These are phyloP conservation scores for Sinelater perroti DNA, from an alignment of 2,888 invertebrate species.

Conservation along the genomic window DNA sequence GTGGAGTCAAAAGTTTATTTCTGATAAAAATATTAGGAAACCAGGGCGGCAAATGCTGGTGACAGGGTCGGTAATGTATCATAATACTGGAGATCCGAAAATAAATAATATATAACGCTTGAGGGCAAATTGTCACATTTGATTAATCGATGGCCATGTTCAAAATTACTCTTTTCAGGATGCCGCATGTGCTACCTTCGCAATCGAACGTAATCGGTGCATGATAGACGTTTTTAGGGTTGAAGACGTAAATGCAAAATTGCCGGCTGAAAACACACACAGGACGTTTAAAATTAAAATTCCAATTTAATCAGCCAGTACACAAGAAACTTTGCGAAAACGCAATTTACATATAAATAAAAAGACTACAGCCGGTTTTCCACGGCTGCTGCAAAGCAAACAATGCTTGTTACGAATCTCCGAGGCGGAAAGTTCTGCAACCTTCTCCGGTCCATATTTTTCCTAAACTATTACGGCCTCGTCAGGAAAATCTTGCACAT, in stretches of 20 bases:
- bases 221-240: conserved; percentile 1
- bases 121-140: conserved; percentile 51
- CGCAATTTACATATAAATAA: no score
- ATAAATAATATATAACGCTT: conserved; percentile 52
- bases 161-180: conserved; percentile 34
- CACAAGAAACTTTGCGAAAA: no score
- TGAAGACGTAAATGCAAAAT: no score
- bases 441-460: neutral
- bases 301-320: no score
- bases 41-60: conserved; percentile 47
- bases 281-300: no score
- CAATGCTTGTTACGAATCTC: no score
- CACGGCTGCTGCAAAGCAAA: no score
- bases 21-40: conserved; percentile 38
- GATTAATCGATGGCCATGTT: conserved; percentile 50
- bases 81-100: conserved; percentile 49
- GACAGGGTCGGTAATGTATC: conserved; percentile 51
- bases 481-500: conserved; percentile 15
- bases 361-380: no score
- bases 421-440: neutral
- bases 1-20: conserved; percentile 15
- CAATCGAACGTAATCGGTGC: conserved; percentile 16
- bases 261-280: no score
- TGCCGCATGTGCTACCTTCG: conserved; percentile 25
- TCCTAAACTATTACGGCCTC: conserved; percentile 7